Percentiles rank a stretch among this genome's conserved stretches.
phyloP scores from a whole-genome alignment of 2,888 invertebrate species.

The Rosalia funebris region DNA sequence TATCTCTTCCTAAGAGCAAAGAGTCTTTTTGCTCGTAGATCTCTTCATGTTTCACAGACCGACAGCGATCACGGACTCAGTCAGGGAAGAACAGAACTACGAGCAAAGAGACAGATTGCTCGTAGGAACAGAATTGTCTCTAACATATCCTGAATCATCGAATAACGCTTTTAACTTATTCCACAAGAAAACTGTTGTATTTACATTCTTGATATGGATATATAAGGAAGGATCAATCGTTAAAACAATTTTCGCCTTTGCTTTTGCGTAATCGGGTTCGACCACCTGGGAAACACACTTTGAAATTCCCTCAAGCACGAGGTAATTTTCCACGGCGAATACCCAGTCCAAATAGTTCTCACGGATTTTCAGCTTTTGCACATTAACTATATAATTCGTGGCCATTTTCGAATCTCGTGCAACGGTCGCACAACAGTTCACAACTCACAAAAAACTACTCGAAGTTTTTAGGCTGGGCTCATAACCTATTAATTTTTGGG shows the following conservation, averaged over 20 bases:
- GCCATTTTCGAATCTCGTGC: background rate
- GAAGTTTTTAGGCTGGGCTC: no score
- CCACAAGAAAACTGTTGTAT: slow-evolving; percentile 39
- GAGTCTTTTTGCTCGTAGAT: no score
- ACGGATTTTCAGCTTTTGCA: slow-evolving; percentile 38
- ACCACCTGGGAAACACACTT: slow-evolving; percentile 29
- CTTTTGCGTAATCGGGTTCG: slow-evolving; percentile 24
- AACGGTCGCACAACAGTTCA: no score
- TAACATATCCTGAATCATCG: slow-evolving; percentile 39
- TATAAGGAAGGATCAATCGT: slow-evolving; percentile 41
- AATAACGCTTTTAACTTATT: slow-evolving; percentile 40
- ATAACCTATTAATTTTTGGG: no score
- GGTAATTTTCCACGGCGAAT: slow-evolving; percentile 44
- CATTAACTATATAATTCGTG: slow-evolving; percentile 28
- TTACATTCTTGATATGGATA: slow-evolving; percentile 42
- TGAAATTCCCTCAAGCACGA: slow-evolving; percentile 39
- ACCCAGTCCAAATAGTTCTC: slow-evolving; percentile 44
- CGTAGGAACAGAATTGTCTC: no score
- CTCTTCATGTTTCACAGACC: no score
- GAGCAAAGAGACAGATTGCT: no score
- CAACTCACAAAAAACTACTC: no score
- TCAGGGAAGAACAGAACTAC: no score
- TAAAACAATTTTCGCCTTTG: slow-evolving; percentile 39
- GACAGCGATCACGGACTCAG: no score
- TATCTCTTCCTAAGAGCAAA: no score